These are phyloP conservation scores for Drosophila lacertosa DNA, from an alignment of 1,140 invertebrate species.

Conservation along the genomic window DNA sequence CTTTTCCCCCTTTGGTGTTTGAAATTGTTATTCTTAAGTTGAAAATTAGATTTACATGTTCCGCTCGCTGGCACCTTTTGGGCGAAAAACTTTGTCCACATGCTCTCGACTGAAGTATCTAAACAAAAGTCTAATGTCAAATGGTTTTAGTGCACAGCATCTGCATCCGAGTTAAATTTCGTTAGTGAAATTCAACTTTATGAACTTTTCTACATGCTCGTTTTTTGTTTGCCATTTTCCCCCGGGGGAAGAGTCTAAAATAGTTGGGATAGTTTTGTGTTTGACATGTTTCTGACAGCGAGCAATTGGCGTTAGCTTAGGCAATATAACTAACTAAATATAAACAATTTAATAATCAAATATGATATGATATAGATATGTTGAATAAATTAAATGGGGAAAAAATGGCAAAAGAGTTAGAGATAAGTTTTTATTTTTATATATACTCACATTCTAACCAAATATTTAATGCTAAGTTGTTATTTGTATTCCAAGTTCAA, in stretches of 20 bases:
- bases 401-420: too few species aligned
- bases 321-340: too few species aligned
- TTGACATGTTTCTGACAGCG: constrained; percentile 35
- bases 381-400: too few species aligned
- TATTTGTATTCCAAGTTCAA: neutral
- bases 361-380: too few species aligned
- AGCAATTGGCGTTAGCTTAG: too few species aligned
- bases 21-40: constrained; percentile 63
- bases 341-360: too few species aligned
- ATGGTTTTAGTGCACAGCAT: constrained; percentile 47
- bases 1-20: constrained; percentile 10
- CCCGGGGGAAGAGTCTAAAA: too few species aligned
- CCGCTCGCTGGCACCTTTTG: constrained; percentile 53
- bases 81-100: constrained; percentile 60
- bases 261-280: constrained; percentile 15
- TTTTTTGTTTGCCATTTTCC: neutral
- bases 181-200: constrained; percentile 64
- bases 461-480: too few species aligned
- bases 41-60: constrained; percentile 73
- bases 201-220: constrained; percentile 40
- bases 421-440: too few species aligned
- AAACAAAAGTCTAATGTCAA: constrained; percentile 65
- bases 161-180: constrained; percentile 54
- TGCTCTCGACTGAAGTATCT: constrained; percentile 33
- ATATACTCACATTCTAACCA: too few species aligned